Evolutionary conservation across 1,140 invertebrate species (phyloP).

Genomic region (Mycetomoellerius zeteki): DNA sequence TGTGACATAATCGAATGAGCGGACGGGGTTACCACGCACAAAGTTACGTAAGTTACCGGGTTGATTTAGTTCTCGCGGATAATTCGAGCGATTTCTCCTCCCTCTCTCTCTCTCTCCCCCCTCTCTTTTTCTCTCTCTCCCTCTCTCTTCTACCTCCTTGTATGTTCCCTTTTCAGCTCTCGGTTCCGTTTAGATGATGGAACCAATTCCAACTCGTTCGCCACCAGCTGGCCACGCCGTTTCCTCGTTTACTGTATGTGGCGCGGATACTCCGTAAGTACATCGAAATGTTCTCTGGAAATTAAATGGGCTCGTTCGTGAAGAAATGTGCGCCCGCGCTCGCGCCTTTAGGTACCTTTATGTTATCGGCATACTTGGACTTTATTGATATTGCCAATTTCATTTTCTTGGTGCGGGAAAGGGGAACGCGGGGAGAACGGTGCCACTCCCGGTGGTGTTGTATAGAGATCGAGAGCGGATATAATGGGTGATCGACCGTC

Average conservation of each 20-base stretch:
- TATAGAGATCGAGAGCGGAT: conserved; percentile 17
- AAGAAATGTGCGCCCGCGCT: conserved; percentile 59
- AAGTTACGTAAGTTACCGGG: conserved; percentile 57
- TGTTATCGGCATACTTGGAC: conserved; percentile 54
- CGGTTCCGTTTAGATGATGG: conserved; percentile 49
- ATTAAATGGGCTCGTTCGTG: conserved; percentile 71
- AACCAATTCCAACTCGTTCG: conserved; percentile 65
- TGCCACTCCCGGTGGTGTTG: not conserved
- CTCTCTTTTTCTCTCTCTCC: not conserved
- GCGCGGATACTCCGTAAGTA: conserved; percentile 61
- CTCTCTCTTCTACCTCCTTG: not conserved
- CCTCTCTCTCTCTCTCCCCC: not conserved
- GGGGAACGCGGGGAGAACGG: not conserved
- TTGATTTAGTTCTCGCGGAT: conserved; percentile 69
- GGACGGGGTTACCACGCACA: conserved; percentile 56
- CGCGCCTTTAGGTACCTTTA: conserved; percentile 36
- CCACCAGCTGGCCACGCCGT: conserved; percentile 64
- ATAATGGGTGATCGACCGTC: conserved; percentile 32
- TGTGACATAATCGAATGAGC: conserved; percentile 57
- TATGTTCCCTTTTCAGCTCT: not conserved
- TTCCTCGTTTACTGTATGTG: conserved; percentile 59
- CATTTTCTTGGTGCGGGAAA: conserved; percentile 55
- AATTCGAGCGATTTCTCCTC: conserved; percentile 66
- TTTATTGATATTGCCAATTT: conserved; percentile 76
- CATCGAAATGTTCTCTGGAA: conserved; percentile 48